These are phyloP conservation scores for Cynopterus sphinx DNA, from an alignment of 2,797 vertebrate genomes.

Conservation along the genomic window DNA sequence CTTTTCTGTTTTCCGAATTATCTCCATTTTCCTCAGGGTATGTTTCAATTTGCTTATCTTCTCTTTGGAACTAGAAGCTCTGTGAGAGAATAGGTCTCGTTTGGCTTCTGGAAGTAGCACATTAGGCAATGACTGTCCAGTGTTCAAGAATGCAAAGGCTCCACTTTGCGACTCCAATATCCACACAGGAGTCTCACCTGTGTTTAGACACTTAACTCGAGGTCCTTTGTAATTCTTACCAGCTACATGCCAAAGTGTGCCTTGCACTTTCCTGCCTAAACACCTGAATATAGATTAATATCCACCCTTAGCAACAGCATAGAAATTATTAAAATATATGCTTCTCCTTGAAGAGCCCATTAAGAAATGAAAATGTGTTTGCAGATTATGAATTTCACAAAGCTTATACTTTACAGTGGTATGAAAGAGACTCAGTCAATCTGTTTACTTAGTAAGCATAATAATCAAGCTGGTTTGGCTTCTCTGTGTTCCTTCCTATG, in stretches of 20 bases:
- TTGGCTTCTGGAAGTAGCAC: neutral
- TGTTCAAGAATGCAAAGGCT: neutral
- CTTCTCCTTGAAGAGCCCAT: slow-evolving; percentile 1
- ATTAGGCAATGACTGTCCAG: neutral
- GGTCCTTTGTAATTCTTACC: neutral
- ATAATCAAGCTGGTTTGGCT: neutral
- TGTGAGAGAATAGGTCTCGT: neutral
- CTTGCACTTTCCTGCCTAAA: neutral
- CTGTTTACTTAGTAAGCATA: neutral
- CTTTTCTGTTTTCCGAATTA: neutral
- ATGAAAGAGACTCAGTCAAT: neutral
- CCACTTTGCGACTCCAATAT: neutral
- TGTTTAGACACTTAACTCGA: neutral
- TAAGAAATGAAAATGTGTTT: slow-evolving; percentile 51
- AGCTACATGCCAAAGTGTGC: neutral
- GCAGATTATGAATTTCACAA: neutral
- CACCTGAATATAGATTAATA: neutral
- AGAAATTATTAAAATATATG: neutral
- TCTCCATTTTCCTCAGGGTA: neutral
- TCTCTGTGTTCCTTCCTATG: neutral
- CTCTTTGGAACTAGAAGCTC: neutral
- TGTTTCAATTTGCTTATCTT: neutral
- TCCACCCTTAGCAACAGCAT: neutral
- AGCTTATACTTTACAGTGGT: neutral
- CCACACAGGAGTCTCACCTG: neutral